Evolutionary conservation across 2,888 invertebrate species (phyloP), one percentile per base, ranked within the genome.

Genomic region (Dynastes hyllus): DNA sequence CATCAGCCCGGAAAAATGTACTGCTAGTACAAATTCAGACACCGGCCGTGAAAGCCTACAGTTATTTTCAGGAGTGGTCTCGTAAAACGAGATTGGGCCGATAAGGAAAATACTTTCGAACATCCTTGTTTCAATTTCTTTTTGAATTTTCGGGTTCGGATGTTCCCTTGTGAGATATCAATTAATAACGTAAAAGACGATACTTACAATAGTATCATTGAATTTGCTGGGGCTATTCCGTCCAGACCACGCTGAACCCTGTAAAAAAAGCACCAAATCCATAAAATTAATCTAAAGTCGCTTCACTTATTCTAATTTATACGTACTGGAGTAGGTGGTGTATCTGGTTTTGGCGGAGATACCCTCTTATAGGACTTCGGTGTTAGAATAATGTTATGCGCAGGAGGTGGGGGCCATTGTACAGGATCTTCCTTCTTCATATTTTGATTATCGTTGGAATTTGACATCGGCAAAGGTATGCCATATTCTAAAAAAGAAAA

Each of bases 301-400:
- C n/a, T 53, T 13, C 2, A 53, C 1, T 53, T 53, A 53, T 53
- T 53, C 13, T n/a, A 53, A 2, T 6, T 53, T 53, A 53, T 16
- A 53, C n/a, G 6, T 87, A 90, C 90, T 78, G 89, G 88, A 51
- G 86, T 85, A 16, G 89, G 89, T 29, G 90, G 89, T n/a, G 90
- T 89, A 83, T 90, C 89, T 2, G 90, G 89, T 82, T 90, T 91
- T 1, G 90, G 89, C 13, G 90, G 89, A 0, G 88, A 85, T 16
- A 85, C 84, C 40, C 81, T 76, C 13, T 80, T 76, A 22, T 65
- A 58, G n/a, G 69, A 78, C 29, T 58, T 80, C 51, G 80, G 78
- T 40, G 79, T 79, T 50, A 80, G 79, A 29, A 81, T 51, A 27
- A 79, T 75, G n/a, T 84, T 81, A 51, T 81, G 82, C 11, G 82